Conservation (phyloP, 2,113 vertebrate genomes). For the Lontra canadensis region DNA sequence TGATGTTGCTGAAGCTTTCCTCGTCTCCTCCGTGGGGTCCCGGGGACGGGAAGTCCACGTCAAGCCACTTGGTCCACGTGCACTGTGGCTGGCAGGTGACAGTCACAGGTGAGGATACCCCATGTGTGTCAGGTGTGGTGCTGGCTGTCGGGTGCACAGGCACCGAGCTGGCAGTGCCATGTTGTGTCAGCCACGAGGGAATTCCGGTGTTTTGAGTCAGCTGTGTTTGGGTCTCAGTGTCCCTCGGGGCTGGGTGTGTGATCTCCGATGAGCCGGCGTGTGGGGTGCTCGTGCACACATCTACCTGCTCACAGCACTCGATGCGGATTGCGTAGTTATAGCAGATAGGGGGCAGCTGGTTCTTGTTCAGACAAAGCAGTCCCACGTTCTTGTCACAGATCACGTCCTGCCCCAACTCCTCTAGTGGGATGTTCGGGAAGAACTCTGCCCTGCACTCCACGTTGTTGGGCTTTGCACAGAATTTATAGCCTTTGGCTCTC, state of each 20-base stretch:
- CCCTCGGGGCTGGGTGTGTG: accelerated
- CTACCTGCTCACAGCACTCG: slow-evolving; percentile 75
- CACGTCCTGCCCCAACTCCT: slow-evolving; percentile 63
- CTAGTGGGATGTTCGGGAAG: slow-evolving; percentile 19
- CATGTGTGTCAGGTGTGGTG: background rate
- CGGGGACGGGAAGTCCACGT: slow-evolving; percentile 66
- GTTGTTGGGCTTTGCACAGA: slow-evolving; percentile 57
- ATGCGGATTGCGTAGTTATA: slow-evolving; percentile 84
- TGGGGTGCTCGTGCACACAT: background rate
- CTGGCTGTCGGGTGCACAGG: slow-evolving; percentile 32
- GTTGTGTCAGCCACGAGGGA: background rate
- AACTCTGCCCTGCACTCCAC: slow-evolving; percentile 80
- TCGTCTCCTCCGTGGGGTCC: slow-evolving; percentile 72
- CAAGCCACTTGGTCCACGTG: slow-evolving; percentile 80
- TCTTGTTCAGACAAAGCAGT: slow-evolving; percentile 79
- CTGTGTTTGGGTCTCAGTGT: accelerated
- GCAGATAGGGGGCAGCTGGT: slow-evolving; percentile 77
- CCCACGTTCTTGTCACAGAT: slow-evolving; percentile 68
- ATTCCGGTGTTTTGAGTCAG: accelerated
- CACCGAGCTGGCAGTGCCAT: slow-evolving; percentile 8
- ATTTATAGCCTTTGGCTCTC: slow-evolving; percentile 12
- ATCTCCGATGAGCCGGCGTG: accelerated
- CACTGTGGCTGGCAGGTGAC: slow-evolving; percentile 48
- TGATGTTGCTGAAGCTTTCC: slow-evolving; percentile 64
- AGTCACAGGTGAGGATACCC: accelerated